Conservation (phyloP, 2,797 vertebrate genomes). For the Margarornis squamiger region DNA sequence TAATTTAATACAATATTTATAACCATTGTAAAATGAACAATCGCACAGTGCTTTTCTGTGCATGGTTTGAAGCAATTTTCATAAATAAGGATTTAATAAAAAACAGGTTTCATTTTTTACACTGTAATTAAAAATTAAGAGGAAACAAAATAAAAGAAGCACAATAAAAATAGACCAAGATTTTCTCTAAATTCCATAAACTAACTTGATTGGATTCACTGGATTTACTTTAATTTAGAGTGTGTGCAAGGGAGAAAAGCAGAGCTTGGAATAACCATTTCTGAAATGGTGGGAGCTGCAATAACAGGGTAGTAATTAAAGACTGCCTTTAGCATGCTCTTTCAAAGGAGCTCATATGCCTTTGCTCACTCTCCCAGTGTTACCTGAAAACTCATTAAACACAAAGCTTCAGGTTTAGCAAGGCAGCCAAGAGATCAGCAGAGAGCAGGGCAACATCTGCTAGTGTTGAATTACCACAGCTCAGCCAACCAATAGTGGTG, state of each 20-base stretch:
- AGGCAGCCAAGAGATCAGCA: not conserved
- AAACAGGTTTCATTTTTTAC: slow-evolving; percentile 46
- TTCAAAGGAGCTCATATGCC: not conserved
- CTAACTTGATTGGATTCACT: not conserved
- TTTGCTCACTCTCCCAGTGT: not conserved
- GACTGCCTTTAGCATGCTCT: not conserved
- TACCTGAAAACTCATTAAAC: not conserved
- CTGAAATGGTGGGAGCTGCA: not conserved
- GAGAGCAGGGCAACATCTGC: not conserved
- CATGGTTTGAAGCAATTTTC: slow-evolving; percentile 48
- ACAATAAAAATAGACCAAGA: not conserved
- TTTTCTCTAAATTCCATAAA: not conserved
- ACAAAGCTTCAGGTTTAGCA: not conserved
- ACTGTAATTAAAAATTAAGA: slow-evolving; percentile 61
- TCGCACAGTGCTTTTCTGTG: not conserved
- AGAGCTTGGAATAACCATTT: not conserved
- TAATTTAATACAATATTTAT: slow-evolving; percentile 57
- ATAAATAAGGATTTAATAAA: slow-evolving; percentile 63
- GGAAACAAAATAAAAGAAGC: not conserved
- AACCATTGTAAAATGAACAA: slow-evolving; percentile 30
- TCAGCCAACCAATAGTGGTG: not conserved
- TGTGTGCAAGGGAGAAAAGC: not conserved
- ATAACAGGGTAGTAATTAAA: not conserved
- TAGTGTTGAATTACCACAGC: not conserved
- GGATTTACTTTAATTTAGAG: slow-evolving; percentile 9